Evolutionary conservation across 1,140 invertebrate genomes (phyloP).

Genomic region (Hyles vespertilio): DNA sequence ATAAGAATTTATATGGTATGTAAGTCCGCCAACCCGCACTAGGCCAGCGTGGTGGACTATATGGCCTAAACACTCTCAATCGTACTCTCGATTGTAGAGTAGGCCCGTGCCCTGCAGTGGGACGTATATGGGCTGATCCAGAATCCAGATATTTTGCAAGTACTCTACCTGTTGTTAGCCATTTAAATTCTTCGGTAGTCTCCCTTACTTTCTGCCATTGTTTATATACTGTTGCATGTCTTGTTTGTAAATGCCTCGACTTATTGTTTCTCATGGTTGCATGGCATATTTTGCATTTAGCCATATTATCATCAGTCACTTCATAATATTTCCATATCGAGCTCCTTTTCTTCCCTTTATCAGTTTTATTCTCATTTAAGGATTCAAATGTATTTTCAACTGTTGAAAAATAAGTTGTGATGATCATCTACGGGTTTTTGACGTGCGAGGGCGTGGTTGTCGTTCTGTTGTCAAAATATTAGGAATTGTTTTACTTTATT

Average conservation of each 20-base stretch:
- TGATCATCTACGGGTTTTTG: too few species aligned
- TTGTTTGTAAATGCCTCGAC: slow-evolving; percentile 7
- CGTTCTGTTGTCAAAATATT: too few species aligned
- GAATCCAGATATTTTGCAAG: not conserved
- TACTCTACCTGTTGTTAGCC: not conserved
- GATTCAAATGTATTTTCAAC: not conserved
- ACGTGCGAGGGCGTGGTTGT: too few species aligned
- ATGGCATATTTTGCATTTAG: not conserved
- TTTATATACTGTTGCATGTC: not conserved
- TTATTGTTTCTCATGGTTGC: not conserved
- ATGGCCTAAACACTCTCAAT: too few species aligned
- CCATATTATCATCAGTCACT: not conserved
- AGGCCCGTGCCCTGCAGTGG: too few species aligned
- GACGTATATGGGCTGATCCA: too few species aligned
- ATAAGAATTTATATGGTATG: too few species aligned
- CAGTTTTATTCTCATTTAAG: not conserved
- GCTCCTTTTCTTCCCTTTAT: not conserved
- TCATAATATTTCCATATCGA: slow-evolving; percentile 5
- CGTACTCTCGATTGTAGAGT: too few species aligned
- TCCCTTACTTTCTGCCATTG: not conserved
- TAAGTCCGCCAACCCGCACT: too few species aligned
- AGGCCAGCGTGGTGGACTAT: too few species aligned
- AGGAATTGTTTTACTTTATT: too few species aligned
- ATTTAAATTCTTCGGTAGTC: too few species aligned
- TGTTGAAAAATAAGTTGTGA: not conserved